phyloP scores from a whole-genome alignment of 2,888 invertebrate genomes.

The Lithophane socia region DNA sequence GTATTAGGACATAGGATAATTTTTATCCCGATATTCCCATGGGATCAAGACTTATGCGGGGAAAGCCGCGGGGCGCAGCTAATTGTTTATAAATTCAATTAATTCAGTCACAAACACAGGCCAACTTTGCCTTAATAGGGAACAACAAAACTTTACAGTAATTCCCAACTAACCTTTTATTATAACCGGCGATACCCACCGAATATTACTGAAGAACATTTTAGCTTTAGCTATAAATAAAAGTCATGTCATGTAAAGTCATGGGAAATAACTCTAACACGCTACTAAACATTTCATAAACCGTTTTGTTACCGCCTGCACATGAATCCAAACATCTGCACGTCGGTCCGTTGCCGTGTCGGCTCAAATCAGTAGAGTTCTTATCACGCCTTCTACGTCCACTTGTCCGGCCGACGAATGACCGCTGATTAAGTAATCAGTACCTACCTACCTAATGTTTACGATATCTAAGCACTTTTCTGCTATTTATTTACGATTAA shows the following conservation, averaged over 20 bases:
- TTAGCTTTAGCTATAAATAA: slow-evolving; percentile 3
- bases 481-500: slow-evolving; percentile 49
- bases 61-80: too few species aligned
- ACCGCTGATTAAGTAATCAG: slow-evolving; percentile 77
- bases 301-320: slow-evolving; percentile 50
- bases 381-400: slow-evolving; percentile 75
- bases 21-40: too few species aligned
- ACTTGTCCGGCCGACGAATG: slow-evolving; percentile 75
- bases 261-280: not conserved
- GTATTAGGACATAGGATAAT: too few species aligned
- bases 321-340: slow-evolving; percentile 67
- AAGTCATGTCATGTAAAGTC: not conserved
- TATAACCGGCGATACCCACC: not conserved
- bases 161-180: not conserved
- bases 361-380: slow-evolving; percentile 77
- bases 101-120: not conserved
- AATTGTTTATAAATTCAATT: not conserved
- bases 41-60: too few species aligned
- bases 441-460: slow-evolving; percentile 62
- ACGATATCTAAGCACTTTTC: slow-evolving; percentile 58
- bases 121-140: not conserved
- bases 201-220: not conserved
- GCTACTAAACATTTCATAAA: not conserved
- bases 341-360: slow-evolving; percentile 73
- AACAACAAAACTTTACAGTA: not conserved